A percentile compares a stretch with the other conserved stretches of the same genome.
These are phyloP conservation scores for Cactoblastis cactorum DNA, from an alignment of 2,888 invertebrate species.

Conservation along the genomic window DNA sequence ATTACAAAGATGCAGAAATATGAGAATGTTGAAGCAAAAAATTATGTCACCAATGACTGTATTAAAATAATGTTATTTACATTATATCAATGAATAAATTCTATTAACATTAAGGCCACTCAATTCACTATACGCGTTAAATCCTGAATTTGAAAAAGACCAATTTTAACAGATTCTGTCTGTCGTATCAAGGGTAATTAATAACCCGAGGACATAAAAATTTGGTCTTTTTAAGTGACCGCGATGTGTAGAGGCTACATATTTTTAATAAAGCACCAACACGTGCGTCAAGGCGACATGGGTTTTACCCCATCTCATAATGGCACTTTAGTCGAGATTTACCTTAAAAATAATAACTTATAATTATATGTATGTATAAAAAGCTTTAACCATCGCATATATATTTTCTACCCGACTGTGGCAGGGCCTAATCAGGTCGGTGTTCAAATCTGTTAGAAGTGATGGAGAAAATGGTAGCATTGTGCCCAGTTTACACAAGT, in stretches of 20 bases:
- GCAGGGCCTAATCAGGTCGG: not conserved
- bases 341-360: constrained; percentile 21
- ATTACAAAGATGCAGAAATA: constrained; percentile 44
- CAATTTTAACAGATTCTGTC: constrained; percentile 23
- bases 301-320: constrained; percentile 22
- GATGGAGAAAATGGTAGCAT: constrained; percentile 14
- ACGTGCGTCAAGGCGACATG: constrained; percentile 15
- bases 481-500: not conserved
- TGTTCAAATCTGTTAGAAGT: constrained; percentile 3
- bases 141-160: constrained; percentile 45
- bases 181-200: not conserved
- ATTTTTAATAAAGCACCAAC: constrained; percentile 19
- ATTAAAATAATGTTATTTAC: constrained; percentile 56
- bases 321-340: constrained; percentile 29
- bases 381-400: constrained; percentile 12
- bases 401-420: not conserved
- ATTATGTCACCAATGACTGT: not conserved
- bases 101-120: constrained; percentile 58
- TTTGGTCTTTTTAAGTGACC: not conserved
- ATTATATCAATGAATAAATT: constrained; percentile 43
- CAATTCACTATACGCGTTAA: constrained; percentile 24
- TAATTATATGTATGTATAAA: constrained; percentile 24
- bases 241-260: constrained; percentile 15
- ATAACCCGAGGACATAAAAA: not conserved
- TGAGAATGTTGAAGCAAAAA: constrained; percentile 29